Base-by-base conservation (phyloP, 2,113 vertebrate species). In the Dipodomys ordii region DNA sequence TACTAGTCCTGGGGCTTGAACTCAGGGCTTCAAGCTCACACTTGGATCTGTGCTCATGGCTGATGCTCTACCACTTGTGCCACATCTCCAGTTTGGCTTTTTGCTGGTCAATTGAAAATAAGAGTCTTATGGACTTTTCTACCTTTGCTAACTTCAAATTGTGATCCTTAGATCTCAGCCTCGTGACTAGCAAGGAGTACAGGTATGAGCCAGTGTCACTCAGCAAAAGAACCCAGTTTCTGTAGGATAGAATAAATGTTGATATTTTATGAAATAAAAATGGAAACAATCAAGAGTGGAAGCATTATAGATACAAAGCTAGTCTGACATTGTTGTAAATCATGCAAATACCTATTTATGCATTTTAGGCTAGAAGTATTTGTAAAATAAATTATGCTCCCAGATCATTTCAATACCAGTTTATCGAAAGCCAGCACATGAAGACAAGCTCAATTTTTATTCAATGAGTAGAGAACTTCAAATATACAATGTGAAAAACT, bases 371-470 rank as follows among this genome's bases (percentile, higher is more conserved):
- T n/a, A 19, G 32, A 94, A 35, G n/a, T 3, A n/a, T 83, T 86
- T 88, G 25, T 80, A 90, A 93, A 87, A 46, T 86, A 92, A 95
- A 30, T 1, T 5, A 57, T 3, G 0, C 10, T 78, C 8, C 5
- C 44, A 86, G 23, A 28, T 39, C 10, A 76, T 62, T 53, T 84
- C 64, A 65, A 9, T 62, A 53, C 16, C 53, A 72, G 12, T 39
- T 73, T 80, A 67, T 65, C 90, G 27, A 69, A 6, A 83, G 76
- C 28, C 27, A 6, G 16, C 28, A 46, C 20, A 49, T 8, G 79
- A 92, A 77, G 78, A 64, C 8, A 65, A n/a, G 30, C 15, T 71
- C 12, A 80, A 62, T n/a, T 77, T 96, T 85, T 95, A 77, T 30
- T 96, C 69, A 82, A 53, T 57, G 28, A 10, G 68, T 19, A 78